These are phyloP conservation scores for Nyctereutes procyonoides DNA, from an alignment of 2,113 vertebrate species.

Conservation along the genomic window DNA sequence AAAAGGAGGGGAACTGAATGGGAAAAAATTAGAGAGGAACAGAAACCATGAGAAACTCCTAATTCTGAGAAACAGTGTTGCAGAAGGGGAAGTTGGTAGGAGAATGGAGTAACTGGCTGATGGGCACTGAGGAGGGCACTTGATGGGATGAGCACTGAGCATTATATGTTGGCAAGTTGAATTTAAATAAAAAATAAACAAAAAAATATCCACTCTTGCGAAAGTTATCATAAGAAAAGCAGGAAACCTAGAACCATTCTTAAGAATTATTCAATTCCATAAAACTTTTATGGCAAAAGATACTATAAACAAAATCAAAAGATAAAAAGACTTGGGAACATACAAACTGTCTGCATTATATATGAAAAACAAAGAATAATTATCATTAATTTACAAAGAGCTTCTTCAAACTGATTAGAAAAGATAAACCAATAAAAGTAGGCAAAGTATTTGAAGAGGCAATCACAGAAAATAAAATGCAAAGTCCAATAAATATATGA, in stretches of 20 bases:
- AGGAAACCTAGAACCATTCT: background rate
- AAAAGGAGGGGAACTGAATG: too few relatives aligned
- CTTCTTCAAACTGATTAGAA: background rate
- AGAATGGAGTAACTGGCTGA: too few relatives aligned
- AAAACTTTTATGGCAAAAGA: constrained; percentile 23
- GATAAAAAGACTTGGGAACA: background rate
- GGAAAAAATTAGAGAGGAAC: too few relatives aligned
- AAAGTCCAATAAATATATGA: background rate
- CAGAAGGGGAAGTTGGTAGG: too few relatives aligned
- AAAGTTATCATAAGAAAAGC: background rate
- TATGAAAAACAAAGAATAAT: background rate
- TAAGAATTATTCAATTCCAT: background rate
- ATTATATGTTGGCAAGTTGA: too few relatives aligned
- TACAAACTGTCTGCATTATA: background rate
- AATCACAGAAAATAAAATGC: background rate
- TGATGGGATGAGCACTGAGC: too few relatives aligned
- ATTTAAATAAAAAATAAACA: too few relatives aligned
- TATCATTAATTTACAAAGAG: background rate
- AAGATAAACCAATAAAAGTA: background rate
- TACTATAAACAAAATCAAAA: background rate
- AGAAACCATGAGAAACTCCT: too few relatives aligned
- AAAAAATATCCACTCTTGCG: background rate
- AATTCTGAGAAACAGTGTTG: too few relatives aligned
- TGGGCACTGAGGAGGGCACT: too few relatives aligned
- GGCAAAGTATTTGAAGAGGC: background rate